phyloP scores from a whole-genome alignment of 2,113 vertebrate genomes.

The Lepisosteus oculatus region DNA sequence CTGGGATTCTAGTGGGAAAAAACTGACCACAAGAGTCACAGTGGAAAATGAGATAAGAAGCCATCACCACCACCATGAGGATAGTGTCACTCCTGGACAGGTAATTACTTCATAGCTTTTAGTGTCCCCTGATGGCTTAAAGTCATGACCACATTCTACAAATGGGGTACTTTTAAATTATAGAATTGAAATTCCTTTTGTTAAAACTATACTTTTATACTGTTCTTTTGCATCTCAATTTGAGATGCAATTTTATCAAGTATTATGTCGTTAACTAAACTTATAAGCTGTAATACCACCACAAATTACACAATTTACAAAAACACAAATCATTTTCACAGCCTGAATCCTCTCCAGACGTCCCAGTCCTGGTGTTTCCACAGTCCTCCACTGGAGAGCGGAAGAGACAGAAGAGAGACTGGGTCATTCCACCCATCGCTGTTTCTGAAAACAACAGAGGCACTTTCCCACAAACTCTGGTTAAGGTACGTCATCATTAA shows the following conservation, averaged over 20 bases:
- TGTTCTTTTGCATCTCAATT: too few relatives aligned
- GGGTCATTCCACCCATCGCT: conserved; percentile 52
- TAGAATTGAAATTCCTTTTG: too few relatives aligned
- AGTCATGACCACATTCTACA: too few relatives aligned
- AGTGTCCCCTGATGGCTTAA: too few relatives aligned
- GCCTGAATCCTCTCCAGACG: neutral
- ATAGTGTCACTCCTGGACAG: neutral
- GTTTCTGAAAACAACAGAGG: conserved; percentile 42
- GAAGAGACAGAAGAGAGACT: conserved; percentile 59
- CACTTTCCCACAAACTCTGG: conserved; percentile 35
- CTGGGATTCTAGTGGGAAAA: conserved; percentile 43
- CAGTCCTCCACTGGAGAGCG: conserved; percentile 31
- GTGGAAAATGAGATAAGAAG: conserved; percentile 24
- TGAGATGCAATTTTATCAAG: too few relatives aligned
- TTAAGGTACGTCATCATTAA: conserved; percentile 36
- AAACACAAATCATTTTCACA: conserved; percentile 19
- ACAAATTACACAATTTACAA: neutral
- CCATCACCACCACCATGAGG: neutral
- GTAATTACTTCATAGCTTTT: conserved; percentile 12
- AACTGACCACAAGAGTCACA: conserved; percentile 33
- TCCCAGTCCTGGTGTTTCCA: conserved; percentile 49
- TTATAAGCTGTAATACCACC: neutral
- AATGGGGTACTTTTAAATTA: too few relatives aligned
- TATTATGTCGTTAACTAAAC: too few relatives aligned
- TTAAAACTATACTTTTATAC: too few relatives aligned